phyloP scores from a whole-genome alignment of 2,797 vertebrate species.

The Hydrocynus forskahlii region DNA sequence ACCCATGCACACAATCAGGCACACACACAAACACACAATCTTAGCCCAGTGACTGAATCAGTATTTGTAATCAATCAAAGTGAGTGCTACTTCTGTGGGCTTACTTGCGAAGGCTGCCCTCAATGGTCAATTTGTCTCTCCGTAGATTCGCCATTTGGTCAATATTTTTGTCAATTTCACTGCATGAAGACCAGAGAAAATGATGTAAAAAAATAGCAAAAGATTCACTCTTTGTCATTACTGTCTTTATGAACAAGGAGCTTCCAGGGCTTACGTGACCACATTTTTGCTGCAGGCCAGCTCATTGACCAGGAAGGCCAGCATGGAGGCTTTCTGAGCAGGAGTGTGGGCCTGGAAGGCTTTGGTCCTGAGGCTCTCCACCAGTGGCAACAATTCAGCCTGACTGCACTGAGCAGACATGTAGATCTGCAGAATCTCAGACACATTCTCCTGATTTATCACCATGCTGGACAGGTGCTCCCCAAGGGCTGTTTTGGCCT shows the following conservation, averaged over 20 bases:
- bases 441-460: constrained; percentile 91
- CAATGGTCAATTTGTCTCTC: constrained; percentile 93
- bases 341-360: constrained; percentile 93
- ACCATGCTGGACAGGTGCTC: constrained; percentile 89
- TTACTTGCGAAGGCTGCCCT: constrained; percentile 97
- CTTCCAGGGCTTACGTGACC: constrained; percentile 80
- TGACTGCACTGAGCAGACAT: constrained; percentile 89
- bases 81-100: neutral
- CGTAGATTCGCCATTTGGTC: constrained; percentile 95
- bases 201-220: constrained; percentile 10
- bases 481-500: constrained; percentile 92
- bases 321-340: constrained; percentile 86
- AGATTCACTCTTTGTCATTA: neutral
- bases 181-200: constrained; percentile 73
- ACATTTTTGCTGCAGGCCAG: constrained; percentile 94
- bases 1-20: neutral
- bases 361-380: constrained; percentile 90
- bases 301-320: constrained; percentile 92
- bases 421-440: constrained; percentile 94
- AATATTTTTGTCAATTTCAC: constrained; percentile 97
- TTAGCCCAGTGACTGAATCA: neutral
- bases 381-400: constrained; percentile 81
- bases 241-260: constrained; percentile 9
- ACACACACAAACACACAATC: neutral
- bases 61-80: neutral